Percentiles rank a stretch among this genome's conserved stretches.
Evolutionary conservation across 2,113 vertebrate genomes (phyloP).

Genomic region (Pachycephala philippinensis): DNA sequence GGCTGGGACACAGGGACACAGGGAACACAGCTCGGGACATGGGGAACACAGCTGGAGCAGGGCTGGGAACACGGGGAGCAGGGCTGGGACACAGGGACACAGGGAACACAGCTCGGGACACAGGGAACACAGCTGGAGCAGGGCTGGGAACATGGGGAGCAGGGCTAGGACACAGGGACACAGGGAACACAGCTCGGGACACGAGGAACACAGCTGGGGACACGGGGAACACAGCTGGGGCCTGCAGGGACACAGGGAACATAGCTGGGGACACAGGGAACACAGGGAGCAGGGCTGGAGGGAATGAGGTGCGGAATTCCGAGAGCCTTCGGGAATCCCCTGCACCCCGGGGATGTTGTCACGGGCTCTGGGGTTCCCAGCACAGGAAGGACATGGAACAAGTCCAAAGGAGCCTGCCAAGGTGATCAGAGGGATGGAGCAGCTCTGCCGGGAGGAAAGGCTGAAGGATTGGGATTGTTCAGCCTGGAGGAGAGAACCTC

Average conservation of each 20-base stretch:
- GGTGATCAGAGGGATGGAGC: background rate
- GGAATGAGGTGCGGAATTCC: background rate
- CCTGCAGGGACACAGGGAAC: background rate
- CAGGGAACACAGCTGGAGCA: too few relatives aligned
- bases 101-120: background rate
- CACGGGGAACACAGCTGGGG: background rate
- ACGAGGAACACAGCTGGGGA: too few relatives aligned
- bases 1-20: background rate
- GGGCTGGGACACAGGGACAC: too few relatives aligned
- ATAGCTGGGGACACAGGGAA: too few relatives aligned
- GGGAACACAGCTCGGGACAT: too few relatives aligned
- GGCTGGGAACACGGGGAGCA: too few relatives aligned
- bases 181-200: background rate
- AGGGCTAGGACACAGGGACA: too few relatives aligned
- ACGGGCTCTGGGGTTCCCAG: background rate
- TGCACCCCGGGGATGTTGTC: background rate
- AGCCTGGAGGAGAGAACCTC: background rate
- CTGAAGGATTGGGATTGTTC: background rate
- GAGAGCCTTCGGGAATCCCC: rapidly evolving
- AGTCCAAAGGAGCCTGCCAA: background rate
- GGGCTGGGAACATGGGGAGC: too few relatives aligned
- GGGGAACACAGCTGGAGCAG: too few relatives aligned
- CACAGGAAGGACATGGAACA: background rate
- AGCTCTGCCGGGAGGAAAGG: background rate
- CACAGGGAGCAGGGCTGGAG: background rate